phyloP scores from a whole-genome alignment of 37 sponge, comb jelly and placozoan genomes.

The Amphimedon queenslandica region DNA sequence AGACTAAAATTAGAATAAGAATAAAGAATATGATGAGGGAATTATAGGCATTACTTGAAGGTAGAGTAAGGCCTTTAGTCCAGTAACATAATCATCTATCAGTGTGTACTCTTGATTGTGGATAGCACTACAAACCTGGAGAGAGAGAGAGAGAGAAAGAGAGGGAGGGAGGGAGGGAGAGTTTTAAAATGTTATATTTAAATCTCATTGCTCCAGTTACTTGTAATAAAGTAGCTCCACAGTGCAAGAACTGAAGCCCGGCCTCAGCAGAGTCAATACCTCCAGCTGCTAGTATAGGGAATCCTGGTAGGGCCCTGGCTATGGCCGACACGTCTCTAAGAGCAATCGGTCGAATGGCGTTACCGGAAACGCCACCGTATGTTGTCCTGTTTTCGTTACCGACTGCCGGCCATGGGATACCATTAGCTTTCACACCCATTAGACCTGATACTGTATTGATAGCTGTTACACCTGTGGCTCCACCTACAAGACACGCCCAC shows the following conservation, averaged over 20 bases:
- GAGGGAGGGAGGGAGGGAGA: too few relatives aligned
- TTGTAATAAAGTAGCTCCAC: slow-evolving; percentile 83
- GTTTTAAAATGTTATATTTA: not conserved
- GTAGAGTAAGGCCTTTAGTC: slow-evolving; percentile 84
- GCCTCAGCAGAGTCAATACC: slow-evolving; percentile 88
- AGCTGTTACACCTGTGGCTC: slow-evolving; percentile 92
- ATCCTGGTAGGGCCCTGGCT: slow-evolving; percentile 75
- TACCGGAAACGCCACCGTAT: slow-evolving; percentile 90
- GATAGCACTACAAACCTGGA: slow-evolving; percentile 92
- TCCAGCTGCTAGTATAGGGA: slow-evolving; percentile 86
- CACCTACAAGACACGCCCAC: too few relatives aligned
- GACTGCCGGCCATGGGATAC: slow-evolving; percentile 80
- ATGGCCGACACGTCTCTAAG: slow-evolving; percentile 86
- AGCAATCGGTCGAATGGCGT: slow-evolving; percentile 87
- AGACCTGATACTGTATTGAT: slow-evolving; percentile 94
- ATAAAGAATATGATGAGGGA: not conserved
- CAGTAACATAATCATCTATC: slow-evolving; percentile 81
- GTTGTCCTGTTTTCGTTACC: slow-evolving; percentile 81
- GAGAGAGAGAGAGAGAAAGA: not conserved
- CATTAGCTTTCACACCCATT: slow-evolving; percentile 77
- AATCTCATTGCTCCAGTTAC: slow-evolving; percentile 14
- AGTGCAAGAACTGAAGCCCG: slow-evolving; percentile 86
- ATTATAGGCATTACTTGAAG: slow-evolving; percentile 32
- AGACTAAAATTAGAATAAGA: slow-evolving; percentile 27
- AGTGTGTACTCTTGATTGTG: slow-evolving; percentile 96